Percentiles rank a stretch among this genome's conserved stretches.
Conservation (phyloP, 1,140 invertebrate species). For the Daktulosphaira vitifoliae region DNA sequence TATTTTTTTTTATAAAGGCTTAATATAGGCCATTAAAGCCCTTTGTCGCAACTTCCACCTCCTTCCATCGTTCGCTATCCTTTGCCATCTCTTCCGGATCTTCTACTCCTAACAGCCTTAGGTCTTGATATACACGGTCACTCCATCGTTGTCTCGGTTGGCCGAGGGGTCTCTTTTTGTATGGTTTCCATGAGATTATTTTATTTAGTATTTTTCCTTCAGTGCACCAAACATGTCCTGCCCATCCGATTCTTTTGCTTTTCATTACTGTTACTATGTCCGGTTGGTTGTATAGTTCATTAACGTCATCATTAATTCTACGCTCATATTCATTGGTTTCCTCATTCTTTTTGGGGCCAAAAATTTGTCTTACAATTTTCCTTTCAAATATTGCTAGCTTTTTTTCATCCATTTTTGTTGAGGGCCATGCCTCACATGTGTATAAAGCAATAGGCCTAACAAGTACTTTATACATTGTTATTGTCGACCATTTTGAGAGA, state of each 20-base stretch:
- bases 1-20: background rate
- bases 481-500: background rate
- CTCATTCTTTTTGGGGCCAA: slow-evolving; percentile 3
- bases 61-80: too few relatives aligned
- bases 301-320: background rate
- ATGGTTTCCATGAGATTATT: too few relatives aligned
- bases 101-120: background rate
- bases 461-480: slow-evolving; percentile 7
- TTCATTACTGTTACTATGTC: slow-evolving; percentile 3
- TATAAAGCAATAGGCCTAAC: background rate
- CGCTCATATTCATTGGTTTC: background rate
- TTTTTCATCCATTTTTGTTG: slow-evolving; percentile 4
- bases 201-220: slow-evolving; percentile 7
- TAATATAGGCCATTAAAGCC: slow-evolving; percentile 7
- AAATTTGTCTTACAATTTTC: slow-evolving; percentile 3
- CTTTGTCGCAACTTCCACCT: background rate
- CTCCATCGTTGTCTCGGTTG: slow-evolving; percentile 6
- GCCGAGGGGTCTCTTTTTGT: slow-evolving; percentile 1
- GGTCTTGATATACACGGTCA: slow-evolving; percentile 6
- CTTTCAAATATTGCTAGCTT: background rate
- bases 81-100: too few relatives aligned
- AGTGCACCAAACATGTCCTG: background rate
- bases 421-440: background rate
- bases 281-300: slow-evolving; percentile 1
- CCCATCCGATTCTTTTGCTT: background rate